Evolutionary conservation across 2,113 vertebrate species (phyloP), one percentile per base, ranked within the genome.

Genomic region (Anser cygnoides): DNA sequence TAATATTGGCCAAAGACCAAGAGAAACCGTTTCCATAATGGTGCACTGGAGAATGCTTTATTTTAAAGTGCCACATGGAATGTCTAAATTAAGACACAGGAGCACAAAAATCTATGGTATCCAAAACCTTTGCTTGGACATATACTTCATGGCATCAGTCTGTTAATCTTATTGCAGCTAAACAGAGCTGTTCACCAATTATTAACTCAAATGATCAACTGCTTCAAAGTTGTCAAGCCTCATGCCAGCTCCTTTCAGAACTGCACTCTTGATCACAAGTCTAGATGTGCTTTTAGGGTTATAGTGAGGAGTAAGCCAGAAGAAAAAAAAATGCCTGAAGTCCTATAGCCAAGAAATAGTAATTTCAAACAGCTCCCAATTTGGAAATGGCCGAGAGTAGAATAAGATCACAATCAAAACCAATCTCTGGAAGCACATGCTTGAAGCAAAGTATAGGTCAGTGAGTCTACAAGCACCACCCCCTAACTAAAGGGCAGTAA

Each of bases 1-100:
- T 44, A 89, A 85, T 63, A 78, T 25, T 91, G 91, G 78, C 62
- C 41, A 90, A 84, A 87, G 84, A 52, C 62, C 87, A 89, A 91
- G 29, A 79, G 66, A 73, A 94, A 83, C 59, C 21, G 21, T 29
- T 95, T 76, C 71, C 54, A 41, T 59, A 68, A 89, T 26, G 73
- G 58, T 39, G 10, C 46, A 7, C 44, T 57, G 21, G 39, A 85
- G 66, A 89, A 37, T 73, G 84, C 70, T 87, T 82, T 57, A 78
- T 82, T 95, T 91, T 58, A 1, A 84, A 89, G 66, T 62, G 66
- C 77, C 54, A 31, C 44, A 54, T 28, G 65, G 76, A 96, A 86
- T 50, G 29, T 11, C 70, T 94, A 87, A 87, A 93, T 81, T 71
- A 94, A 95, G 77, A 43, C 73, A 87, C 1, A 76, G 71, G 21